Evolutionary conservation across 2,888 invertebrate genomes (phyloP).

Genomic region (Lamellibrachia satsuma): DNA sequence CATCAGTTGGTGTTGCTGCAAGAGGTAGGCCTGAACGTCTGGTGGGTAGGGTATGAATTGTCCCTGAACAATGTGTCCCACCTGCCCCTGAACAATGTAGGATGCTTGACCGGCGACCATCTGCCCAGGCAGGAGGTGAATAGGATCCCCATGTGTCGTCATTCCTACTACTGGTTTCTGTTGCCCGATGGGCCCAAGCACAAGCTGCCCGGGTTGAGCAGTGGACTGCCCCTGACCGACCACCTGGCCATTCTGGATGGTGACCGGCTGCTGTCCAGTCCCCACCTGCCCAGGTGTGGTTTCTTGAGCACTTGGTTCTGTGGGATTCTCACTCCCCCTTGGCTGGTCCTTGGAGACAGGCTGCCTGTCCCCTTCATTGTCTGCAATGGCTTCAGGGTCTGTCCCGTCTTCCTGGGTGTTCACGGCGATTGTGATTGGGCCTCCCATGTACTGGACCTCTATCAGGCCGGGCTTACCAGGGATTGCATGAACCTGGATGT

Average conservation of each 20-base stretch:
- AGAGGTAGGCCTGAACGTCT: constrained; percentile 13
- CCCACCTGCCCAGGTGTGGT: background rate
- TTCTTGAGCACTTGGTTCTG: background rate
- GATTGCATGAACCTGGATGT: constrained; percentile 33
- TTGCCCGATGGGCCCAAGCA: background rate
- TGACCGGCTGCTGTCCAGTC: background rate
- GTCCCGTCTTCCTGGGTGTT: constrained; percentile 25
- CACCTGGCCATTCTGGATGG: background rate
- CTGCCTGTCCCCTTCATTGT: background rate
- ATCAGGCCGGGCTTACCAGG: constrained; percentile 43
- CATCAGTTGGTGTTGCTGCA: constrained; percentile 17
- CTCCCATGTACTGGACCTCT: constrained; percentile 44
- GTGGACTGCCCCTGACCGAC: background rate
- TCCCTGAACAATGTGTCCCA: constrained; percentile 24
- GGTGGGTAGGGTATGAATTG: constrained; percentile 19
- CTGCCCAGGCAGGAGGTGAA: background rate
- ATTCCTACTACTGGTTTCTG: background rate
- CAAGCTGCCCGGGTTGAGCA: background rate
- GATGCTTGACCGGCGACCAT: constrained; percentile 5
- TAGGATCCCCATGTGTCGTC: background rate
- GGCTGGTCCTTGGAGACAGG: background rate
- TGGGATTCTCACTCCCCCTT: background rate
- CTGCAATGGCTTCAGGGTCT: background rate
- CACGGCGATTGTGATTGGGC: constrained; percentile 45
- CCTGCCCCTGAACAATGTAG: background rate